Conservation (phyloP, 2,797 vertebrate genomes). For the Eulemur albifrons region DNA sequence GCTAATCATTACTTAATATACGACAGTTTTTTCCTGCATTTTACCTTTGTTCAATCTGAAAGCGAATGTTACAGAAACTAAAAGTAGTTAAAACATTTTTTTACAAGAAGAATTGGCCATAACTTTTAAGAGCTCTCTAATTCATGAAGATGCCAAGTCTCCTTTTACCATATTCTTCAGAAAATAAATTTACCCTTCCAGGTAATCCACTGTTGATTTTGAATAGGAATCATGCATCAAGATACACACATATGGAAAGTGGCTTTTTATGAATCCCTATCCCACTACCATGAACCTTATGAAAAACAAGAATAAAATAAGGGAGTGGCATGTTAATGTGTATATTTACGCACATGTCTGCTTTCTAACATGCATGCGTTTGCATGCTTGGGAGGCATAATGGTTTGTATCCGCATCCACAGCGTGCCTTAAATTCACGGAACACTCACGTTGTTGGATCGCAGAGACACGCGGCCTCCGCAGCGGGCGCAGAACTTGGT, state of each 20-base stretch:
- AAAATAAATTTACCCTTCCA: not conserved
- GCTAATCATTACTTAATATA: not conserved
- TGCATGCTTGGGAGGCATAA: not conserved
- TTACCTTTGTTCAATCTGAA: not conserved
- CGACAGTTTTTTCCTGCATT: not conserved
- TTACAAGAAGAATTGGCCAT: not conserved
- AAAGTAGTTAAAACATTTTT: not conserved
- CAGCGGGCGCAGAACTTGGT: conserved; percentile 99
- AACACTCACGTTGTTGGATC: conserved; percentile 97
- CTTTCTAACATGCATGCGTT: not conserved
- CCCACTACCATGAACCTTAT: not conserved
- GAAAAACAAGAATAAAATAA: not conserved
- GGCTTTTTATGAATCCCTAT: not conserved
- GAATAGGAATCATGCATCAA: not conserved
- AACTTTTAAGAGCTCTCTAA: not conserved
- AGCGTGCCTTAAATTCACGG: not conserved
- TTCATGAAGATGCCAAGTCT: not conserved
- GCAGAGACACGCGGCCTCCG: conserved; percentile 96
- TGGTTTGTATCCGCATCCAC: not conserved
- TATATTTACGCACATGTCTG: too few relatives aligned
- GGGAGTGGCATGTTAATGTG: not conserved
- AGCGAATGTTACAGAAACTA: not conserved
- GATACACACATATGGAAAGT: not conserved
- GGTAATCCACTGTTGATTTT: not conserved
- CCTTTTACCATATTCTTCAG: not conserved